These are phyloP conservation scores for Bubo blakistoni DNA, from an alignment of 2,113 vertebrate genomes.

Conservation along the genomic window DNA sequence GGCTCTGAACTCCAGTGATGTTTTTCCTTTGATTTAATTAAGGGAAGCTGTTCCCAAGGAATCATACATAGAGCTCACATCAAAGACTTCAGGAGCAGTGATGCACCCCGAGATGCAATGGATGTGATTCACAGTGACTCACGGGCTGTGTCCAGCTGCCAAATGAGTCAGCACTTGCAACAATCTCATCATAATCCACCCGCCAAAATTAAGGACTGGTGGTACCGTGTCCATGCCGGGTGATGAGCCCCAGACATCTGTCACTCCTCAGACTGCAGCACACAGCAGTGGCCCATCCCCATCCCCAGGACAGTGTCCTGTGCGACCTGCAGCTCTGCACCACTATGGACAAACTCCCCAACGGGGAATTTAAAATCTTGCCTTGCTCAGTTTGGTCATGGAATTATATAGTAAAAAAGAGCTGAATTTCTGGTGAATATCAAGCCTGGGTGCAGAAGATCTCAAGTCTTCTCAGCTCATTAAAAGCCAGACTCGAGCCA, in stretches of 20 bases:
- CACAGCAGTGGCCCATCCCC: neutral
- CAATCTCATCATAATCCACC: neutral
- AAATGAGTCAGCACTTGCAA: slow-evolving; percentile 2
- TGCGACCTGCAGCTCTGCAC: neutral
- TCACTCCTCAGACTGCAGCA: neutral
- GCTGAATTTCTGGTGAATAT: neutral
- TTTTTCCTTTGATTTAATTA: slow-evolving; percentile 29
- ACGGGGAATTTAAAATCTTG: neutral
- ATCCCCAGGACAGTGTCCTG: rapidly evolving
- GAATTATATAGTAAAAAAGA: neutral
- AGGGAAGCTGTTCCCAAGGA: slow-evolving; percentile 18
- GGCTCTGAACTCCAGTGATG: neutral
- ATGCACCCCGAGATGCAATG: neutral
- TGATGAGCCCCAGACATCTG: neutral
- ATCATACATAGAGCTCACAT: neutral
- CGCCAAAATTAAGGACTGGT: neutral
- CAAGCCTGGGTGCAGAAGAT: slow-evolving; percentile 5
- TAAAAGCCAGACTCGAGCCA: neutral
- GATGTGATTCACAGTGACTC: slow-evolving; percentile 4
- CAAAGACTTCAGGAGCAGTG: neutral
- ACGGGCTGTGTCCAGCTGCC: neutral
- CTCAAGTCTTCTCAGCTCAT: slow-evolving; percentile 23
- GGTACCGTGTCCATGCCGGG: rapidly evolving
- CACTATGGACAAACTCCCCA: neutral
- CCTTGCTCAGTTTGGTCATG: neutral